Evolutionary conservation across 1,140 invertebrate genomes (phyloP), one percentile per base, ranked within the genome.

Genomic region (Octopus sinensis): DNA sequence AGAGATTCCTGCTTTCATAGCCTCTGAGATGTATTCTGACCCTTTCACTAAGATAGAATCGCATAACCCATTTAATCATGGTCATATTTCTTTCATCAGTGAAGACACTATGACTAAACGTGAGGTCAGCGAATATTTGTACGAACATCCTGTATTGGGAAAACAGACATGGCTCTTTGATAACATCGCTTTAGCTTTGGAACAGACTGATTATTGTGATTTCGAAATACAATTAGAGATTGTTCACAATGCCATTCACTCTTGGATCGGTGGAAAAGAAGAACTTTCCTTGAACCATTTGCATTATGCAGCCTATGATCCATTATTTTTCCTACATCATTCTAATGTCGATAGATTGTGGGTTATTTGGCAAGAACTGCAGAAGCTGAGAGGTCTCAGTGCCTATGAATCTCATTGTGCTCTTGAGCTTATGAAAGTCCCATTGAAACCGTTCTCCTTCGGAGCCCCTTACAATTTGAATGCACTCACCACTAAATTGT

Each of bases 291-390:
- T 85, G 80, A 79, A 82, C 53, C 82, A 83, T 13, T 81, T 85
- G 80, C 81, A 85, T n/a, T 85, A 80, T 78, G 82, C 84, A 0
- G 83, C 84, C 62, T 85, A 83, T 78, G 84, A 85, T 79, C 84
- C 84, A 23, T 53, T 83, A 71, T 85, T 85, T 80, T 82, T 82
- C 80, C 79, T 85, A 9, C 82, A 82, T 30, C 84, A 85, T 62
- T 81, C 84, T 17, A 81, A 82, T 62, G 79, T 85, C 51, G 84
- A 85, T 82, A 80, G 83, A 79, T 6, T 85, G 9, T 85, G 82
- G 83, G 56, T 76, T 12, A 81, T 85, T 71, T 85, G 84, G 84
- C 84, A 85, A 79, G 79, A 68, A 51, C 79, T 82, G 7, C 82
- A 81, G 79, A 76, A 81, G 53, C 62, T 79, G 52, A 80, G 43